These are phyloP conservation scores for Pristionchus exspectatus DNA, from an alignment of 2,888 invertebrate genomes.

Conservation along the genomic window DNA sequence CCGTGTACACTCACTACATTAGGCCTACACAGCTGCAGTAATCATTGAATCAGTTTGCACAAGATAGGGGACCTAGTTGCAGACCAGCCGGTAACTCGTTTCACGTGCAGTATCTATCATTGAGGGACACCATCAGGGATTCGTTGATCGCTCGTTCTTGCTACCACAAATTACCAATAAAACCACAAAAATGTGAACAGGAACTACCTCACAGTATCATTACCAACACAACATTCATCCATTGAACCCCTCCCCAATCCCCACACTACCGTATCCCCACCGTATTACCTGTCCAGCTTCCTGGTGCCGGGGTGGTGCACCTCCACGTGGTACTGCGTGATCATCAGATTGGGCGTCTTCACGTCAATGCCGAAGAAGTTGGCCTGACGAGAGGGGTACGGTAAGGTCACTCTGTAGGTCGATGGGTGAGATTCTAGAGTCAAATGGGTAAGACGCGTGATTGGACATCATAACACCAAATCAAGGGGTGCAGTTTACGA, in stretches of 20 bases:
- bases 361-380: constrained; percentile 74
- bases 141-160: too few relatives aligned
- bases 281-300: constrained; percentile 69
- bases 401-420: neutral
- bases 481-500: too few relatives aligned
- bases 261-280: neutral
- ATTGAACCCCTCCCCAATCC: too few relatives aligned
- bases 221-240: too few relatives aligned
- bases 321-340: constrained; percentile 76
- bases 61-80: neutral
- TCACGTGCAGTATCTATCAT: neutral
- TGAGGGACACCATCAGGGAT: too few relatives aligned
- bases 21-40: too few relatives aligned
- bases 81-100: neutral
- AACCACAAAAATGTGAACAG: too few relatives aligned
- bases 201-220: too few relatives aligned
- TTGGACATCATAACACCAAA: too few relatives aligned
- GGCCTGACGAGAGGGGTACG: constrained; percentile 56
- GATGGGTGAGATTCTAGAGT: neutral
- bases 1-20: neutral
- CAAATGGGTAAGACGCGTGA: neutral
- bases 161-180: too few relatives aligned
- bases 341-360: constrained; percentile 66
- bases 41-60: too few relatives aligned
- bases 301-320: constrained; percentile 72